phyloP scores from a whole-genome alignment of 2,888 invertebrate species.

The Ophonus ardosiacus region DNA sequence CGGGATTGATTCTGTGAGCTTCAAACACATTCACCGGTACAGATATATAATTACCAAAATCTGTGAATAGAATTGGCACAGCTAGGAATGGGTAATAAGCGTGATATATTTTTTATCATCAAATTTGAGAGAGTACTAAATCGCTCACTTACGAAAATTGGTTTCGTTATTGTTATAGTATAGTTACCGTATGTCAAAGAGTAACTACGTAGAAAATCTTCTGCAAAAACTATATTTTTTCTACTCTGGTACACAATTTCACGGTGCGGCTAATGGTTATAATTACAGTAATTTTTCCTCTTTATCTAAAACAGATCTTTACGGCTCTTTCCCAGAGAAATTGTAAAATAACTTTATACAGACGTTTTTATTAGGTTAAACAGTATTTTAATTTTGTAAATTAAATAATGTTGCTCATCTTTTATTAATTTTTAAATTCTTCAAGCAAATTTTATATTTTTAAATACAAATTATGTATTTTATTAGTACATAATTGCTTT shows the following conservation, averaged over 20 bases:
- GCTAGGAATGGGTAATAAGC: no score
- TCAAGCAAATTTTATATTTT: no score
- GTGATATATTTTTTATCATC: background rate
- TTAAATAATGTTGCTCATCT: background rate
- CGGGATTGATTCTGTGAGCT: no score
- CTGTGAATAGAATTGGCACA: no score
- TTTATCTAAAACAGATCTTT: constrained; percentile 60
- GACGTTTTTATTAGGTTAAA: constrained; percentile 22
- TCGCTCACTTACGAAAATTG: background rate
- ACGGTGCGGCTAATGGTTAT: constrained; percentile 49
- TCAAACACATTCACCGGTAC: no score
- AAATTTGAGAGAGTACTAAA: background rate
- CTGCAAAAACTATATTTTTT: constrained; percentile 49
- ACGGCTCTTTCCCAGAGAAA: constrained; percentile 45
- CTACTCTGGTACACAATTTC: constrained; percentile 45
- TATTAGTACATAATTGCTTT: no score
- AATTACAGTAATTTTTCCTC: constrained; percentile 54
- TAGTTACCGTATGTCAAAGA: constrained; percentile 2
- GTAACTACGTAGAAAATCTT: constrained; percentile 44
- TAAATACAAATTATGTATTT: no score
- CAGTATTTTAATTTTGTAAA: constrained; percentile 34
- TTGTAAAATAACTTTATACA: constrained; percentile 41
- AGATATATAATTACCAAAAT: no score
- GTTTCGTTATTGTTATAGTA: constrained; percentile 7
- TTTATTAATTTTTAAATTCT: no score